phyloP scores from a whole-genome alignment of 1,140 invertebrate genomes.

The Orchesella cincta region DNA sequence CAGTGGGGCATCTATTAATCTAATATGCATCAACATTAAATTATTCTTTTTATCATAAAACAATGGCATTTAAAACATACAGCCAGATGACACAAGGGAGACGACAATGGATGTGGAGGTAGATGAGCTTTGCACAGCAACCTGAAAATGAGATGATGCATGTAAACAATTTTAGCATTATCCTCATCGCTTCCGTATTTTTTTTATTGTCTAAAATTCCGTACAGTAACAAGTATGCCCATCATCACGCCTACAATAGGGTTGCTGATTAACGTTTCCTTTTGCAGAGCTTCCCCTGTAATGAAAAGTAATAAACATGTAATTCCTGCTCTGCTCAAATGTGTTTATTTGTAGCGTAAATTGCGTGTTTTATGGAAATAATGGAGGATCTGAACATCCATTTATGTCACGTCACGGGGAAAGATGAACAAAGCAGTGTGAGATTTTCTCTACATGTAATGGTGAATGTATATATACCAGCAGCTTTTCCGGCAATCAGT shows the following conservation, averaged over 20 bases:
- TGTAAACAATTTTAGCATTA: no score
- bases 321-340: no score
- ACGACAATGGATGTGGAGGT: conserved; percentile 67
- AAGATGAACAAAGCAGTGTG: no score
- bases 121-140: conserved; percentile 65
- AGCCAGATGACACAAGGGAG: conserved; percentile 63
- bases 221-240: conserved; percentile 64
- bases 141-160: no score
- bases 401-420: no score
- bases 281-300: conserved; percentile 57
- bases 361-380: conserved; percentile 8
- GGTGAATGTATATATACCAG: conserved; percentile 38
- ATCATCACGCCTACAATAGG: conserved; percentile 63
- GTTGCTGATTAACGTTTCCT: conserved; percentile 61
- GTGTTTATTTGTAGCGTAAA: conserved; percentile 16
- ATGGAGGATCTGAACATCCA: no score
- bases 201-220: no score
- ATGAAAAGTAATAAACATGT: conserved; percentile 20
- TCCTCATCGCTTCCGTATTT: no score
- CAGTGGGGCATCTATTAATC: no score
- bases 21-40: not conserved
- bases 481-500: conserved; percentile 59
- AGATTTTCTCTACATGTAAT: no score
- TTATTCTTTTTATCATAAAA: no score
- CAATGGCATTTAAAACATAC: conserved; percentile 54